A percentile compares a stretch with the other conserved stretches of the same genome.
phyloP scores from a whole-genome alignment of 2,888 invertebrate species.

The Mantis religiosa region DNA sequence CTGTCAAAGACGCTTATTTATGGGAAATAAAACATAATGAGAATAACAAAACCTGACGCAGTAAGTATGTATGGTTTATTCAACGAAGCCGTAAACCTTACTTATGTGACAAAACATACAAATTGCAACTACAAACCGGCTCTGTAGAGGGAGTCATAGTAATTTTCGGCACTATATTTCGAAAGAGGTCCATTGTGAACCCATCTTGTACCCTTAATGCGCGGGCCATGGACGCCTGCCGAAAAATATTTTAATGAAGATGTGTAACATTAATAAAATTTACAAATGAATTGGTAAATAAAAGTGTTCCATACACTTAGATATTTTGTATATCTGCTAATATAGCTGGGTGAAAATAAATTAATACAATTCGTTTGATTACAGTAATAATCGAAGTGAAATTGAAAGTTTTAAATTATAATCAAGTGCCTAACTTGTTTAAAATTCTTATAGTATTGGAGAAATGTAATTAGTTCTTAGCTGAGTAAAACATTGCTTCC shows the following conservation, averaged over 20 bases:
- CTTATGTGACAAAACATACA: background rate
- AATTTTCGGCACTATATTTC: slow-evolving; percentile 30
- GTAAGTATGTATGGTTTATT: slow-evolving; percentile 25
- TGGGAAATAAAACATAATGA: slow-evolving; percentile 32
- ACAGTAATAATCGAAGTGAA: background rate
- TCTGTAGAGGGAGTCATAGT: slow-evolving; percentile 15
- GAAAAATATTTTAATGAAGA: slow-evolving; percentile 23
- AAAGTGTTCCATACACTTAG: background rate
- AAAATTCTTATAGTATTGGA: background rate
- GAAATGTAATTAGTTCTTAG: background rate
- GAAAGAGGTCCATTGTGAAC: slow-evolving; percentile 32
- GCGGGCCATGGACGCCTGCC: slow-evolving; percentile 31
- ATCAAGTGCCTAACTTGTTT: background rate
- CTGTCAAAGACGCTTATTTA: slow-evolving; percentile 34
- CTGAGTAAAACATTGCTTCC: background rate
- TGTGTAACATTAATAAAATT: background rate
- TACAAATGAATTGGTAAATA: background rate
- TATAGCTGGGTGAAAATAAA: background rate
- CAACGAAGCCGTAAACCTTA: background rate
- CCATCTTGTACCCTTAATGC: slow-evolving; percentile 32
- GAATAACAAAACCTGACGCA: slow-evolving; percentile 29
- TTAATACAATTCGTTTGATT: background rate
- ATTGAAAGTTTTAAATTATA: background rate
- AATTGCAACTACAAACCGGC: slow-evolving; percentile 1
- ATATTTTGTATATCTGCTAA: background rate